Conservation (phyloP, 2,113 vertebrate genomes). For the Laticauda laticaudata region DNA sequence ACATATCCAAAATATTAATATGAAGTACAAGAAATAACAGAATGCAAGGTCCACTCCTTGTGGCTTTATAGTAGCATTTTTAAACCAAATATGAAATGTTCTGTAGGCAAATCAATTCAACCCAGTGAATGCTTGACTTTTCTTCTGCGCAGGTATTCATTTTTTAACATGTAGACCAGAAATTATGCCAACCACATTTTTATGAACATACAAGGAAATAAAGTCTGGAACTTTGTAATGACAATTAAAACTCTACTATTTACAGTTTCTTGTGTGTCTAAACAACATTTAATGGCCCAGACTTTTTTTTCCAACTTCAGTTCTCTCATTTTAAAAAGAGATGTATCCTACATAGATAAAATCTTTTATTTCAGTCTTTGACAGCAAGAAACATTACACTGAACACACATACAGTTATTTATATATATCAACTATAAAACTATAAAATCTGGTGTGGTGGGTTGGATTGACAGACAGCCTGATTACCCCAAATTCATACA, state of each 20-base stretch:
- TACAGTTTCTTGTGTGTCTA: background rate
- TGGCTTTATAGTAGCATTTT: background rate
- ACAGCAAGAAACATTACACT: background rate
- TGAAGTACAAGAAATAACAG: background rate
- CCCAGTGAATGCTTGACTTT: background rate
- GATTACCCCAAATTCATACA: background rate
- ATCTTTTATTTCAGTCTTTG: background rate
- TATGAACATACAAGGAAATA: background rate
- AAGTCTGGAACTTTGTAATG: background rate
- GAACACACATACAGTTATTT: background rate
- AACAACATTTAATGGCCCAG: background rate
- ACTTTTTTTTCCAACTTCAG: background rate
- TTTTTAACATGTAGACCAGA: background rate
- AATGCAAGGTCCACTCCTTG: background rate
- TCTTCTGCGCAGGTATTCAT: background rate
- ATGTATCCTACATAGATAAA: background rate
- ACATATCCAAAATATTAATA: background rate
- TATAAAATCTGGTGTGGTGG: background rate
- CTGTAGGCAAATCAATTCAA: background rate
- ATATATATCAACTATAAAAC: background rate
- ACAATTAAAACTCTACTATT: slow-evolving; percentile 10
- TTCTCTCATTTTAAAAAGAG: slow-evolving; percentile 5
- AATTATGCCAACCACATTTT: background rate
- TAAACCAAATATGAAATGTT: background rate
- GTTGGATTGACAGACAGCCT: background rate